Percentiles rank a stretch among this genome's conserved stretches.
Evolutionary conservation across 2,888 invertebrate genomes (phyloP).

Genomic region (Epiblema foenella): DNA sequence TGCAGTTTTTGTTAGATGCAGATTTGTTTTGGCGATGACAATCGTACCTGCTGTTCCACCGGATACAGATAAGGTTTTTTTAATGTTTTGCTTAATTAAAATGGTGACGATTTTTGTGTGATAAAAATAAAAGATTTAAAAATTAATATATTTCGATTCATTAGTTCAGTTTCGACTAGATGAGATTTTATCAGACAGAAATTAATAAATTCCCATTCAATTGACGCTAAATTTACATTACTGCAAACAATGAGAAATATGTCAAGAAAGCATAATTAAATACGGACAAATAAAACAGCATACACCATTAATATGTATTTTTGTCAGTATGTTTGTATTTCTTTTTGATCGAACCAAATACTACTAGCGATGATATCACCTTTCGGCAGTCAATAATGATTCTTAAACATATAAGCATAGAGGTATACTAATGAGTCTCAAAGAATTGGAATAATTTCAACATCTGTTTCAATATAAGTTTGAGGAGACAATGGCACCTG

Average conservation of each 20-base stretch:
- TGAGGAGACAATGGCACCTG: constrained; percentile 45
- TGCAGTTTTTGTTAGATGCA: constrained; percentile 3
- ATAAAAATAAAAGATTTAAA: constrained; percentile 58
- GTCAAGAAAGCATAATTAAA: constrained; percentile 44
- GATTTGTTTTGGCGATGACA: constrained; percentile 49
- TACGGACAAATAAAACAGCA: constrained; percentile 41
- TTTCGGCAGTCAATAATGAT: constrained; percentile 4
- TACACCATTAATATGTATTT: constrained; percentile 45
- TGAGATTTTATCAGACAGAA: too few species aligned
- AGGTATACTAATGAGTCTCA: not conserved
- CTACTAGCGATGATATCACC: not conserved
- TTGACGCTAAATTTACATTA: constrained; percentile 30
- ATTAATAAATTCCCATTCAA: constrained; percentile 26
- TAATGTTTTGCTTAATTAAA: constrained; percentile 41
- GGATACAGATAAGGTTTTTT: constrained; percentile 61
- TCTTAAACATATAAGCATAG: not conserved
- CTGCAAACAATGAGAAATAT: constrained; percentile 38
- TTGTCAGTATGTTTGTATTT: constrained; percentile 39
- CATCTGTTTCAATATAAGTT: constrained; percentile 45
- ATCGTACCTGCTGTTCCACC: constrained; percentile 58
- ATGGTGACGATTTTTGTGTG: constrained; percentile 33
- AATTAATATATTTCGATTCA: not conserved
- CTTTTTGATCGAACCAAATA: constrained; percentile 38
- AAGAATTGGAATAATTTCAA: constrained; percentile 10
- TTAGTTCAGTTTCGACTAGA: not conserved